Base-by-base conservation (phyloP, 2,113 vertebrate genomes). In the Alosa alosa region DNA sequence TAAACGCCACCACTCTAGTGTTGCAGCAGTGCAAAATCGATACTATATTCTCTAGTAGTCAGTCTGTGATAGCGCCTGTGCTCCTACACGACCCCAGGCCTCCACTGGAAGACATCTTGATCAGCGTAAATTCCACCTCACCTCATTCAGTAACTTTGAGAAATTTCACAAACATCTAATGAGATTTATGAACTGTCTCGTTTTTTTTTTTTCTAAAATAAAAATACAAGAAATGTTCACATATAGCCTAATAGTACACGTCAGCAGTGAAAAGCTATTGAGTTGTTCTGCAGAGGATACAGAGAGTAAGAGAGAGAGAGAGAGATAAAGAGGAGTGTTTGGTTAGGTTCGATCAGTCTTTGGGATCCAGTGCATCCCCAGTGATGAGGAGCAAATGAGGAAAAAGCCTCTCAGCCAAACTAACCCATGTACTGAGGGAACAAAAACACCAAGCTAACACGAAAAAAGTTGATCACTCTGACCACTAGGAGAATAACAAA, bases 401-500 rank as follows among this genome's bases (percentile, higher is more conserved):
- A 7, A 78, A 72, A 36, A 78, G 31, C 64, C 72, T 78, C 72
- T 78, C 72, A 39, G 72, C 10, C 72, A 36, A 36, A 78, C 31
- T 15, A 36, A 36, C 25, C 72, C 25, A 17, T 78, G 31, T 78
- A 78, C 72, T 41, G 72, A 78, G 72, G 72, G 72, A 39, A 78
- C 72, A 78, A 41, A 44, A 78, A 78, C 31, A 78, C 72, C 41
- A 44, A 78, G 72, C 72, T 78, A 78, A 78, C 55, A 78, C 36
- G 39, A 78, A 13, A 75, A 39, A 78, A 41, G 72, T 39, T 39
- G 72, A 78, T 11, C 13, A 78, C 36, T 39, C 72, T 39, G 72
- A 78, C 72, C 72, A 78, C 72, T 78, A 78, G 39, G 25, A 78
- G 72, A 78, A 78, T 78, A 78, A 78, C 72, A 78, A 78, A 72